phyloP scores from a whole-genome alignment of 2,888 invertebrate genomes.

The Kuschelorhynchus macadamiae region DNA sequence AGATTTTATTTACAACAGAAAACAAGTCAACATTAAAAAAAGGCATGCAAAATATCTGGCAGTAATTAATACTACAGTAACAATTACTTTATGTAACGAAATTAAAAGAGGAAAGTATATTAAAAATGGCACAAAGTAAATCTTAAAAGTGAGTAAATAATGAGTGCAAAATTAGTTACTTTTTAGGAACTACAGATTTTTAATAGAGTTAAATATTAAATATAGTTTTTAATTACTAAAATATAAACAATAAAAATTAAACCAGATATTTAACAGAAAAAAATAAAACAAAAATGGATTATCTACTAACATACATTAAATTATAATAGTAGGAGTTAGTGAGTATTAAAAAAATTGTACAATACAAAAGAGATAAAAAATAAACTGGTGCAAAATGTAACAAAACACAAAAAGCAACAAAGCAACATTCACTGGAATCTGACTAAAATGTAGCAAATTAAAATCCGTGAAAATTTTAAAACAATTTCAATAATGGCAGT shows the following conservation, averaged over 20 bases:
- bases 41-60: conserved; percentile 49
- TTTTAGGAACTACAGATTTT: conserved; percentile 7
- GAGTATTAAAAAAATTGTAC: conserved; percentile 38
- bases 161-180: conserved; percentile 3
- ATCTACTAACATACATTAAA: conserved; percentile 21
- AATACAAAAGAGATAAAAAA: conserved; percentile 15
- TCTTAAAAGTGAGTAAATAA: conserved; percentile 22
- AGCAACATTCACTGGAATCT: conserved; percentile 4
- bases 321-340: conserved; percentile 24
- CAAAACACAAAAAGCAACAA: conserved; percentile 17
- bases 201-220: background rate
- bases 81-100: background rate
- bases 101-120: conserved; percentile 1
- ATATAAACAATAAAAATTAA: conserved; percentile 10
- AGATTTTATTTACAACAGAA: conserved; percentile 35
- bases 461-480: background rate
- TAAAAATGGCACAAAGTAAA: conserved; percentile 34
- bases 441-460: background rate
- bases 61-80: background rate
- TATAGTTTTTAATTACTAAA: conserved; percentile 1
- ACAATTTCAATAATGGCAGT: background rate
- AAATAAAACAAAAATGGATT: conserved; percentile 19
- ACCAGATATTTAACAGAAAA: conserved; percentile 37
- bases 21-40: conserved; percentile 40
- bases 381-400: conserved; percentile 30